Evolutionary conservation across 2,888 invertebrate genomes (phyloP).

Genomic region (Acleris laterana): DNA sequence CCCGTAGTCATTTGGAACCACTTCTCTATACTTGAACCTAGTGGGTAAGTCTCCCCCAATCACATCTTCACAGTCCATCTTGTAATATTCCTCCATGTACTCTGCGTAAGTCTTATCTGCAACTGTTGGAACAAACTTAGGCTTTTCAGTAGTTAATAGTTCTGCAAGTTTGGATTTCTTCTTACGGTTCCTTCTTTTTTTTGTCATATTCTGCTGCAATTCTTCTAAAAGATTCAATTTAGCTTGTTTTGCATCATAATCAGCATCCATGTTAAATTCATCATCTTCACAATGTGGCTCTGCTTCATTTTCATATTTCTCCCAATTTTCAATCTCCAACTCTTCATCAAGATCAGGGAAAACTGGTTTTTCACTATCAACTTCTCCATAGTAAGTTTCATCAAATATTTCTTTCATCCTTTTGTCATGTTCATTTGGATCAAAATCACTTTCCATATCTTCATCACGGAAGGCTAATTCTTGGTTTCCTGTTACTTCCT

Average conservation of each 20-base stretch:
- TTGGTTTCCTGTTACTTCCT: conserved; percentile 94
- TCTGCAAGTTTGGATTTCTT: conserved; percentile 91
- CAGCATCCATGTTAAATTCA: conserved; percentile 92
- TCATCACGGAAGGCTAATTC: conserved; percentile 88
- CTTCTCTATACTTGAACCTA: conserved; percentile 96
- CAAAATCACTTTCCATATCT: conserved; percentile 95
- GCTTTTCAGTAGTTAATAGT: conserved; percentile 90
- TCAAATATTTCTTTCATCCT: conserved; percentile 94
- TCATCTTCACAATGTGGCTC: conserved; percentile 90
- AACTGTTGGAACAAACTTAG: conserved; percentile 90
- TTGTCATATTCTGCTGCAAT: conserved; percentile 80
- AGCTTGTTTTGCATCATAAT: conserved; percentile 87
- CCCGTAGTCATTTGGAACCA: conserved; percentile 95
- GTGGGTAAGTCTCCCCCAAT: conserved; percentile 96
- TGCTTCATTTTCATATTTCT: conserved; percentile 80
- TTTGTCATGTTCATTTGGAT: conserved; percentile 93
- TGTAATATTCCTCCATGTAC: conserved; percentile 97
- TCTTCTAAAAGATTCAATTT: conserved; percentile 82
- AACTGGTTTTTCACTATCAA: conserved; percentile 90
- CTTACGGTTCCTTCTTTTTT: conserved; percentile 84
- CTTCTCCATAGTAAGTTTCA: conserved; percentile 92
- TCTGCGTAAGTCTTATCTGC: conserved; percentile 90
- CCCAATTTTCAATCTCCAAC: conserved; percentile 88
- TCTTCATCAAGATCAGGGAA: conserved; percentile 93
- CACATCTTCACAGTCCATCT: conserved; percentile 97